phyloP scores from a whole-genome alignment of 2,113 vertebrate genomes.

The Eidolon helvum region DNA sequence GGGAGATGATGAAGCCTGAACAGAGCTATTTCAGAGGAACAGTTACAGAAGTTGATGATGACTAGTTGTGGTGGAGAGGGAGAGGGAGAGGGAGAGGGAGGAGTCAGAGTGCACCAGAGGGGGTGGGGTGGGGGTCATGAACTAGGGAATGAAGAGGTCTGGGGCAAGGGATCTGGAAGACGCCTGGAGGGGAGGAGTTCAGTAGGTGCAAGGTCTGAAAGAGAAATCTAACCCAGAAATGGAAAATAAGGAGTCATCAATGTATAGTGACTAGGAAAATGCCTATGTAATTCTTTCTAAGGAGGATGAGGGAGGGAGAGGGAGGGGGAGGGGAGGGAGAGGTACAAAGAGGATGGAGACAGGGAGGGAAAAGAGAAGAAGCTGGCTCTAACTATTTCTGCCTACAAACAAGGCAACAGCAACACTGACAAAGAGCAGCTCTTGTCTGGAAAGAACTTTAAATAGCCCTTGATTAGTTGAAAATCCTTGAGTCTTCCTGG shows the following conservation, averaged over 20 bases:
- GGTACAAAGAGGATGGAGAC: no score
- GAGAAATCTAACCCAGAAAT: not conserved
- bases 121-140: not conserved
- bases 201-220: not conserved
- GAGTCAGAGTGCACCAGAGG: not conserved
- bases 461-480: not conserved
- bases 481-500: not conserved
- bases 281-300: no score
- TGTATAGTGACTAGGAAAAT: not conserved
- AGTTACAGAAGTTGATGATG: not conserved
- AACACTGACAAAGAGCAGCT: not conserved
- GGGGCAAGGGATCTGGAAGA: not conserved
- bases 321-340: no score
- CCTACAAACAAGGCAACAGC: accelerated
- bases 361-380: not conserved
- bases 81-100: not conserved
- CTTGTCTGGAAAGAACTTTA: not conserved
- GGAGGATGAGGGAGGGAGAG: no score
- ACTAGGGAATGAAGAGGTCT: not conserved
- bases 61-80: no score
- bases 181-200: not conserved
- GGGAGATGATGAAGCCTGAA: not conserved
- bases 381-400: not conserved
- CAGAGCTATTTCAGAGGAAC: not conserved
- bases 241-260: not conserved